A percentile compares a stretch with the other conserved stretches of the same genome.
phyloP scores from a whole-genome alignment of 2,113 vertebrate species.

The Mungos mungo region DNA sequence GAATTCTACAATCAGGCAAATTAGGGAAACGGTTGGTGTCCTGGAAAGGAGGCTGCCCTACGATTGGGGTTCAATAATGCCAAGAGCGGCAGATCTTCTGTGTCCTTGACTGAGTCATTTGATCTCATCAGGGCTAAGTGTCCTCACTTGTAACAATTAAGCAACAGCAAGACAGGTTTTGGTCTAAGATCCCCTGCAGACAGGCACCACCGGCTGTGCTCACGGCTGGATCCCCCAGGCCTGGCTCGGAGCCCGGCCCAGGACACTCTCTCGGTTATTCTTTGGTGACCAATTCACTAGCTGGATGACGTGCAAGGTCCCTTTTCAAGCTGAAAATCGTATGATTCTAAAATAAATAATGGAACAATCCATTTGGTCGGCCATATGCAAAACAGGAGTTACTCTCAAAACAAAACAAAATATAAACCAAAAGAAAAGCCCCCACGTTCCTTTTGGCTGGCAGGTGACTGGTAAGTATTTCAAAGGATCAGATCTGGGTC shows the following conservation, averaged over 20 bases:
- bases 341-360: neutral
- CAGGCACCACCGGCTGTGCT: neutral
- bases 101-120: neutral
- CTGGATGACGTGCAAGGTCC: neutral
- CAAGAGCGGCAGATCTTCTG: neutral
- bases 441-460: neutral
- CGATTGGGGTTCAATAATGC: neutral
- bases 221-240: rapidly evolving
- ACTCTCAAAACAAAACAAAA: neutral
- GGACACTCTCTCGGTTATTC: neutral
- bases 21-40: neutral
- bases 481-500: neutral
- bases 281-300: neutral
- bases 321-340: neutral
- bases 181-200: neutral
- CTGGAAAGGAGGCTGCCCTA: neutral
- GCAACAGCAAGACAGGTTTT: neutral
- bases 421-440: neutral
- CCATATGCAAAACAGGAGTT: neutral
- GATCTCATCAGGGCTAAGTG: neutral
- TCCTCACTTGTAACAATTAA: neutral
- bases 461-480: rapidly evolving
- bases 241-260: too few relatives aligned
- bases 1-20: neutral
- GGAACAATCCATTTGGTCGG: neutral